phyloP scores from a whole-genome alignment of 2,888 invertebrate genomes.

The Himalopsyche anomala region DNA sequence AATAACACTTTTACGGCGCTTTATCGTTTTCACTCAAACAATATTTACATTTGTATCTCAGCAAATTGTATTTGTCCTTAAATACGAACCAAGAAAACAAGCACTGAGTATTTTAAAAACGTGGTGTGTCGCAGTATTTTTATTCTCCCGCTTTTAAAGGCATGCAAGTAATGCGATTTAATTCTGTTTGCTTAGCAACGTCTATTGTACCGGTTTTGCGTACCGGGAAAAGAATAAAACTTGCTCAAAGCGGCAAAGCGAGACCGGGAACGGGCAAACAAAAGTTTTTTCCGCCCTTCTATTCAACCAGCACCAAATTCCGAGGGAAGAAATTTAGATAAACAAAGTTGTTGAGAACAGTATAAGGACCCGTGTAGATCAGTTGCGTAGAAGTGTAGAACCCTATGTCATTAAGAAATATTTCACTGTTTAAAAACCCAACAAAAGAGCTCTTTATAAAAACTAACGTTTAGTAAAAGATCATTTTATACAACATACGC shows the following conservation, averaged over 20 bases:
- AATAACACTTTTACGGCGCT: no score
- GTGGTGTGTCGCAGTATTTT: not conserved
- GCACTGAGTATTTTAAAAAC: not conserved
- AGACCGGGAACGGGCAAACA: conserved; percentile 36
- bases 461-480: no score
- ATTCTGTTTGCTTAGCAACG: conserved; percentile 44
- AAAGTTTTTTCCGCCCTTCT: conserved; percentile 46
- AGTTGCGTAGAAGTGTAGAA: conserved; percentile 4
- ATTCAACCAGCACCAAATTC: conserved; percentile 15
- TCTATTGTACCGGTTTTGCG: conserved; percentile 20
- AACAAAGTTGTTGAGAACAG: conserved; percentile 32
- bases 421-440: no score
- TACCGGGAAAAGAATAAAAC: conserved; percentile 40
- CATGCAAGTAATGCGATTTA: conserved; percentile 35
- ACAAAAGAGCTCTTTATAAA: no score
- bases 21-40: no score
- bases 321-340: conserved; percentile 19
- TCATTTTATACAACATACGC: no score
- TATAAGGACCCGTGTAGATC: not conserved
- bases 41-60: not conserved
- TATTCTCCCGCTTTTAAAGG: not conserved
- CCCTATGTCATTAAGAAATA: no score
- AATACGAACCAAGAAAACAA: not conserved
- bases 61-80: not conserved
- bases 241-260: conserved; percentile 25